Evolutionary conservation across 23 tunicate species (phyloP).

Genomic region (Trididemnum clinides): DNA sequence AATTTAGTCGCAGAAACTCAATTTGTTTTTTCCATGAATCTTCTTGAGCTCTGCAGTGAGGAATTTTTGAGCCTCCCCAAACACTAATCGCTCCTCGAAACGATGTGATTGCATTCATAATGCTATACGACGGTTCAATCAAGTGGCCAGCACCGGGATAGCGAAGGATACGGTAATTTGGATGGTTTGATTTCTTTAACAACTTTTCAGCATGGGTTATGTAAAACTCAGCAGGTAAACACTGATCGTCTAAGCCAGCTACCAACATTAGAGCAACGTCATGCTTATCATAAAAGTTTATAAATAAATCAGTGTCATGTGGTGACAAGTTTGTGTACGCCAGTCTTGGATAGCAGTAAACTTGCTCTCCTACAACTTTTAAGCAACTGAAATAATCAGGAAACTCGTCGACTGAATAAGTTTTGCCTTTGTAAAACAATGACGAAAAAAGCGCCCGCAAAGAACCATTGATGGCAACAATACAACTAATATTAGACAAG

Average conservation of each 20-base stretch:
- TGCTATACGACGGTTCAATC: constrained; percentile 50
- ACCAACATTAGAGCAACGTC: constrained; percentile 53
- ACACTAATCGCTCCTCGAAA: not conserved
- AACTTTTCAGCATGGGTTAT: constrained; percentile 21
- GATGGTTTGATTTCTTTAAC: constrained; percentile 28
- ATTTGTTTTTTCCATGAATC: constrained; percentile 64
- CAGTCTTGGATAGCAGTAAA: too few species aligned
- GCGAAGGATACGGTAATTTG: constrained; percentile 30
- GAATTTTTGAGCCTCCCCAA: constrained; percentile 61
- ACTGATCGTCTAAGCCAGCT: constrained; percentile 30
- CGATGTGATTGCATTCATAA: constrained; percentile 21
- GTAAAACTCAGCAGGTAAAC: constrained; percentile 16
- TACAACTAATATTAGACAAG: constrained; percentile 29
- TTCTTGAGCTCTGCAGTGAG: constrained; percentile 77
- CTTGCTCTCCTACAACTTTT: not conserved
- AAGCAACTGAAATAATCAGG: not conserved
- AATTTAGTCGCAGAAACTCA: constrained; percentile 33
- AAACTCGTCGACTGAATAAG: not conserved
- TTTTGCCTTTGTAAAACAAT: constrained; percentile 4
- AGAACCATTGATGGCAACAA: constrained; percentile 39
- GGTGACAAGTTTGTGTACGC: not conserved
- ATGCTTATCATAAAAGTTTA: constrained; percentile 19
- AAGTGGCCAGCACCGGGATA: constrained; percentile 69
- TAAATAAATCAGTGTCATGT: not conserved
- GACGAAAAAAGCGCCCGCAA: not conserved